Conservation (phyloP, 2,888 invertebrate genomes). For the Melinaea menophilus region DNA sequence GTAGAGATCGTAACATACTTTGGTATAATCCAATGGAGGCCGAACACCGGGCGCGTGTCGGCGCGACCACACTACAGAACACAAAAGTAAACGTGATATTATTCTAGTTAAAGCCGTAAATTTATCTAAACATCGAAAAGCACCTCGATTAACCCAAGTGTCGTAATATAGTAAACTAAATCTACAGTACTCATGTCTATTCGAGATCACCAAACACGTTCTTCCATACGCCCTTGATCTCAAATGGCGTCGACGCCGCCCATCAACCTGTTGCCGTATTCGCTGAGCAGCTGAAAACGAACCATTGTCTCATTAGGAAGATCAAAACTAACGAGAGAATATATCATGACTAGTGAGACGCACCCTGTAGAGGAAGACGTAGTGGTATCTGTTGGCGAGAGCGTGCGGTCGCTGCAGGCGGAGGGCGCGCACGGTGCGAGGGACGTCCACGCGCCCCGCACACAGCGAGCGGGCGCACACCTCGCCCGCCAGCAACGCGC, state of each 20-base stretch:
- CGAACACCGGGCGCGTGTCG: slow-evolving; percentile 11
- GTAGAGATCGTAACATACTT: slow-evolving; percentile 59
- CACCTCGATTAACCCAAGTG: not conserved
- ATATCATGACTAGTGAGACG: not conserved
- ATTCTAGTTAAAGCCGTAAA: slow-evolving; percentile 4
- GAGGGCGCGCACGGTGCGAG: slow-evolving; percentile 89
- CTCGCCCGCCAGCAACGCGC: slow-evolving; percentile 91
- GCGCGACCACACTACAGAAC: not conserved
- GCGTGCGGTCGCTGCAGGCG: slow-evolving; percentile 92
- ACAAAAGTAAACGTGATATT: not conserved
- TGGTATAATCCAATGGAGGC: slow-evolving; percentile 58
- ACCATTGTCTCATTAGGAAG: not conserved
- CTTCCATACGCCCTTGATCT: slow-evolving; percentile 21
- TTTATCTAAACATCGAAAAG: not conserved
- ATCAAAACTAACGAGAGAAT: not conserved
- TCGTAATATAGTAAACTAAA: not conserved
- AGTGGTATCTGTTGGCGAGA: slow-evolving; percentile 94
- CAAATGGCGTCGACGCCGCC: slow-evolving; percentile 76
- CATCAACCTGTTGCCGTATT: slow-evolving; percentile 90
- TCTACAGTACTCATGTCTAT: no score
- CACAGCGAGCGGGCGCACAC: slow-evolving; percentile 91
- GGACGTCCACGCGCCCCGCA: slow-evolving; percentile 88
- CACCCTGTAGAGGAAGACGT: slow-evolving; percentile 94
- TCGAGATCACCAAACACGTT: not conserved
- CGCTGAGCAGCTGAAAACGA: slow-evolving; percentile 83